Percentiles rank a stretch among this genome's conserved stretches.
phyloP scores from a whole-genome alignment of 2,113 vertebrate genomes.

The Paramormyrops kingsleyae region DNA sequence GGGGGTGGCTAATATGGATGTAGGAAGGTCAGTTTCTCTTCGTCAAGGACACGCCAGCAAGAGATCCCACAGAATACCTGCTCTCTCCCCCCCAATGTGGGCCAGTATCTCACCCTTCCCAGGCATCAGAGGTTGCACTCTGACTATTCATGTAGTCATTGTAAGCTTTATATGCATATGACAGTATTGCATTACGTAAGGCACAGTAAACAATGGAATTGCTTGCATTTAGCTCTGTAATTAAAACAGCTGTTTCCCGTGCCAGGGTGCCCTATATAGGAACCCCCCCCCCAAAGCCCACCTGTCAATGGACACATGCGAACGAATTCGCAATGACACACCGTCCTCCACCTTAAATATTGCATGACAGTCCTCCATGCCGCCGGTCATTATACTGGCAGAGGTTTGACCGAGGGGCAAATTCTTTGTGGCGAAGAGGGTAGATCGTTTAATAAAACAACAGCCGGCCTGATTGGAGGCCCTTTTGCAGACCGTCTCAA shows the following conservation, averaged over 20 bases:
- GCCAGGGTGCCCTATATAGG: neutral
- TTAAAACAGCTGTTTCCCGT: conserved; percentile 43
- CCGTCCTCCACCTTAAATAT: conserved; percentile 12
- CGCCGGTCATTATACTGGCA: conserved; percentile 16
- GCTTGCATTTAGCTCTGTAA: conserved; percentile 45
- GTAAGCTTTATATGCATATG: neutral
- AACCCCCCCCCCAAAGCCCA: conserved; percentile 19
- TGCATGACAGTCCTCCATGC: conserved; percentile 12
- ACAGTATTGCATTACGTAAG: neutral
- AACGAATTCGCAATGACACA: conserved; percentile 25
- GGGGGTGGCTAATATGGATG: neutral
- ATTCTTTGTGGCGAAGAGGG: conserved; percentile 38
- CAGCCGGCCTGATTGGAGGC: conserved; percentile 54
- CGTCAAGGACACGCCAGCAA: neutral
- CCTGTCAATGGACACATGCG: conserved; percentile 41
- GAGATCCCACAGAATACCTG: neutral
- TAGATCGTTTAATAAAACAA: conserved; percentile 67
- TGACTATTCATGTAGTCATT: neutral
- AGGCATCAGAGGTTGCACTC: neutral
- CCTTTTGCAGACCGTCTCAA: conserved; percentile 61
- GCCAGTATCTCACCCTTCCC: neutral
- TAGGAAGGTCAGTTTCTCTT: neutral
- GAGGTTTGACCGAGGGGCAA: neutral
- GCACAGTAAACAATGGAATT: conserved; percentile 45
- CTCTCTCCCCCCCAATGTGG: neutral